Base-by-base conservation (phyloP, 1,140 invertebrate species). In the Drosophila lini region DNA sequence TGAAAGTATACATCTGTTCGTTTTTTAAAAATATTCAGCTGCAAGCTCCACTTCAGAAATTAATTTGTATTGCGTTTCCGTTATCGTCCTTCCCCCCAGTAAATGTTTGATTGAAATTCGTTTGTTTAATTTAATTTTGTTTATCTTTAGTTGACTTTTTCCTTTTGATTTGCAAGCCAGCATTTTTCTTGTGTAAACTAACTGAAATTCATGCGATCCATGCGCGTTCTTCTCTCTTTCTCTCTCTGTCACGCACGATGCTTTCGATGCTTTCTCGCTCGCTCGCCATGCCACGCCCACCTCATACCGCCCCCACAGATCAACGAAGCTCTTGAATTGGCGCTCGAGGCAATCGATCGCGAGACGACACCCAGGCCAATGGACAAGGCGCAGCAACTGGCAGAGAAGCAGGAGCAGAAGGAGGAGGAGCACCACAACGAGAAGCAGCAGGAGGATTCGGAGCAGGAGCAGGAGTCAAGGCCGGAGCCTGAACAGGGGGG, bases 311-410 rank as follows among this genome's bases (percentile, higher is more conserved):
- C 40, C 71, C 67, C 55, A 80, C 83, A 94, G 94, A 94, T 94
- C 42, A 93, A 94, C 91, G 94, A 94, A 91, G 94, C 94, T 81
- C 90, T 94, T 84, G 94, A 94, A 81, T 83, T 94, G 82, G 94
- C 94, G 75, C 94, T 94, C 80, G 92, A 94, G 92, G 93, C 94
- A 74, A 93, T 94, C 67, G 94, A 94, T 90, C 93, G 92, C 36
- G 94, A 94, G 84, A 64, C 64, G 56, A 78, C 48, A 44, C 44
- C 62, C 50, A 62, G 62, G 55, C 50, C 42, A 42, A 78, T 80
- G 64, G 77, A 78, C 38, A 75, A 70, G 74, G 45, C 62, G 70
- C 60, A 59, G 68, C 63, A 61, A 62, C 45, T 63, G 52, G 47
- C 25, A 42, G 32, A 68, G 48, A 22, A 52, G 50, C 16, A 41